Conservation (phyloP, 2,113 vertebrate genomes). For the Limanda limanda region DNA sequence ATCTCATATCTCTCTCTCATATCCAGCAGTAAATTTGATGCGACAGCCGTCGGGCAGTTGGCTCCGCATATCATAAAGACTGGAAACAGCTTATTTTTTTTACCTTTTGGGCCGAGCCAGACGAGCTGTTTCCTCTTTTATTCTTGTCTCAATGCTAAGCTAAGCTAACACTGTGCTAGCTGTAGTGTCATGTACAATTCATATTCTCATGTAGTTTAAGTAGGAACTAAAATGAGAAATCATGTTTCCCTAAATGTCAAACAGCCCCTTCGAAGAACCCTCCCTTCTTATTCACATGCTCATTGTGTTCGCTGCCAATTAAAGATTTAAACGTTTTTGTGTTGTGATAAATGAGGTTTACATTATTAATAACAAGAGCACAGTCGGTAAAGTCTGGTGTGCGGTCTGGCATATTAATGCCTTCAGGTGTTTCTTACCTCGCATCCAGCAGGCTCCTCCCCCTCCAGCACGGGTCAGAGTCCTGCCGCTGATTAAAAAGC, state of each 20-base stretch:
- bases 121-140: background rate
- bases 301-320: background rate
- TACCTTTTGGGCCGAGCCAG: background rate
- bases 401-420: constrained; percentile 26
- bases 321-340: constrained; percentile 2
- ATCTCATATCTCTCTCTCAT: background rate
- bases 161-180: background rate
- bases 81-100: background rate
- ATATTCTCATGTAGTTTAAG: background rate
- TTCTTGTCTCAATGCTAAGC: background rate
- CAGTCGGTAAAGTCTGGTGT: background rate
- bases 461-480: constrained; percentile 41
- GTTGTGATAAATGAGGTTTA: constrained; percentile 17
- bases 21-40: background rate
- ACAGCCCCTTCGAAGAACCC: background rate
- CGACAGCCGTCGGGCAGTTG: background rate
- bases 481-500: constrained; percentile 68
- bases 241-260: background rate
- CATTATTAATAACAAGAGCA: background rate
- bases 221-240: background rate
- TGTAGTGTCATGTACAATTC: background rate
- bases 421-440: constrained; percentile 34
- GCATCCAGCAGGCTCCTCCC: constrained; percentile 28
- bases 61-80: background rate
- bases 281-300: background rate